Percentiles rank a stretch among this genome's conserved stretches.
Conservation (phyloP, 2,888 invertebrate species). For the Trachelus tabidus region DNA sequence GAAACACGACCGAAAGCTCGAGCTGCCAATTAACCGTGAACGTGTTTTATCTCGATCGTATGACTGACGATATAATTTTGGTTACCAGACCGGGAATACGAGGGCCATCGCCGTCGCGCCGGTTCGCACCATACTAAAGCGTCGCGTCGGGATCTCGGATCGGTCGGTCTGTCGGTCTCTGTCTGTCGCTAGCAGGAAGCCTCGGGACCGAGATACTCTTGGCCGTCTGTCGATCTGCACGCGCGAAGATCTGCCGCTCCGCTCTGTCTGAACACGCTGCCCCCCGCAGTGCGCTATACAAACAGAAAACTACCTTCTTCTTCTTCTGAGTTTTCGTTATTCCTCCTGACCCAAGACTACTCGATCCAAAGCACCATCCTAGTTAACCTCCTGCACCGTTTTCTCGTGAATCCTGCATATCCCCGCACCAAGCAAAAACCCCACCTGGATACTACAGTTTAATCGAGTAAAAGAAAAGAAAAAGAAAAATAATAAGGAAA, state of each 20-base stretch:
- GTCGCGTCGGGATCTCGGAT: constrained; percentile 54
- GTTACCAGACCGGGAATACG: constrained; percentile 79
- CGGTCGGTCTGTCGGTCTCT: constrained; percentile 53
- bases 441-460: not conserved
- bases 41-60: constrained; percentile 33
- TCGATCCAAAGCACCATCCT: constrained; percentile 21
- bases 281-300: constrained; percentile 23
- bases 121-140: constrained; percentile 85
- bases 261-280: constrained; percentile 18
- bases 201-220: constrained; percentile 57
- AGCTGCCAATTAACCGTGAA: not conserved
- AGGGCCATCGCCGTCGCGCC: constrained; percentile 85
- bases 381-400: not conserved
- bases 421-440: too few relatives aligned
- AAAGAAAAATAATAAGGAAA: not conserved
- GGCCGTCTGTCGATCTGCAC: constrained; percentile 46
- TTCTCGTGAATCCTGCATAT: not conserved
- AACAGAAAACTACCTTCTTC: constrained; percentile 18
- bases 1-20: not conserved
- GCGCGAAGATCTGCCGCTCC: constrained; percentile 56
- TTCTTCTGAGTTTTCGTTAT: constrained; percentile 13
- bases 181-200: constrained; percentile 62
- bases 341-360: constrained; percentile 14
- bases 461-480: not conserved
- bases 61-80: constrained; percentile 50